These are phyloP conservation scores for Pomacea canaliculata DNA, from an alignment of 2,888 invertebrate species.

Conservation along the genomic window DNA sequence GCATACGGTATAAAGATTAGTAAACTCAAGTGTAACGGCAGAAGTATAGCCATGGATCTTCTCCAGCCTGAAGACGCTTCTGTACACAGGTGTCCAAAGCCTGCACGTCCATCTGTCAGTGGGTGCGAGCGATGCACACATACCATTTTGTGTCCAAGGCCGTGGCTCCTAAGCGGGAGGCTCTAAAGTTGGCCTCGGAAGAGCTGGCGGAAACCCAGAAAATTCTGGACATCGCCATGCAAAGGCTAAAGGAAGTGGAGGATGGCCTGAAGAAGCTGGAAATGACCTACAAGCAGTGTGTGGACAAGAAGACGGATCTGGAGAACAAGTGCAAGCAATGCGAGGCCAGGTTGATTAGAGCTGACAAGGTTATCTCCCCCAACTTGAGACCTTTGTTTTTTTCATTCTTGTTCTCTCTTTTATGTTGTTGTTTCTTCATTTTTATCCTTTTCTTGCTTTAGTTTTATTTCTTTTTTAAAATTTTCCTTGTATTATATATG, in stretches of 20 bases:
- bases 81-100: constrained; percentile 79
- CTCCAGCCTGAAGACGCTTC: background rate
- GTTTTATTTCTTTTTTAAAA: no score
- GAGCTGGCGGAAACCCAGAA: constrained; percentile 68
- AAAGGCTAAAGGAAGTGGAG: constrained; percentile 66
- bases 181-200: constrained; percentile 65
- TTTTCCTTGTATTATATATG: no score
- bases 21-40: no score
- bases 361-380: constrained; percentile 65
- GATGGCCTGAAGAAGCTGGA: constrained; percentile 68
- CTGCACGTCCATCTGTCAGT: constrained; percentile 86
- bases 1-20: no score
- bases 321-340: constrained; percentile 69
- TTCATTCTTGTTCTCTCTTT: background rate
- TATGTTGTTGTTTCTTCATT: no score
- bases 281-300: constrained; percentile 69
- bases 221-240: constrained; percentile 65
- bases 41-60: no score
- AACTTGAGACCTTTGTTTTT: no score
- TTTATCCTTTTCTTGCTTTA: no score
- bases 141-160: constrained; percentile 70
- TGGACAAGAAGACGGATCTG: constrained; percentile 70
- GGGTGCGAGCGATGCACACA: constrained; percentile 75
- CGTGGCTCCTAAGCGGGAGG: constrained; percentile 69
- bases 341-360: constrained; percentile 67